A percentile compares a stretch with the other conserved stretches of the same genome.
Conservation (phyloP, 2,113 vertebrate species). For the Rhinoptilus africanus region DNA sequence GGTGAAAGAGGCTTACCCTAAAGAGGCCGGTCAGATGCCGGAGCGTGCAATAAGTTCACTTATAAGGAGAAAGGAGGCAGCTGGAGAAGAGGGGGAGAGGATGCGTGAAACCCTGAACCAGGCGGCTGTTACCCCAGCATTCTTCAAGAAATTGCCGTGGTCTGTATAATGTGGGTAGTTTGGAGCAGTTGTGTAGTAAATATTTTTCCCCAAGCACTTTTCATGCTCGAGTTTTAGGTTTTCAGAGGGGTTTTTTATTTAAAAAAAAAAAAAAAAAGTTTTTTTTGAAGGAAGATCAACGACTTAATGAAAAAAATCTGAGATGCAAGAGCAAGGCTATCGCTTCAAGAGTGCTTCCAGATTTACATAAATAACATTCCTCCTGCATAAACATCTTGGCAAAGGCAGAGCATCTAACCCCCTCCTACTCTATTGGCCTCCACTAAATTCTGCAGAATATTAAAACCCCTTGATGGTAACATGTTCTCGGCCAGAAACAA, state of each 20-base stretch:
- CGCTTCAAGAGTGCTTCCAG: conserved; percentile 62
- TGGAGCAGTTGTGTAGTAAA: conserved; percentile 62
- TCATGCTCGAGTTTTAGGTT: conserved; percentile 35
- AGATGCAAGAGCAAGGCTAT: conserved; percentile 56
- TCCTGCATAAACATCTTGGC: conserved; percentile 76
- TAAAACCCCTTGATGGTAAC: conserved; percentile 63
- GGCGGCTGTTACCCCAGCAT: background rate
- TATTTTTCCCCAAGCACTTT: conserved; percentile 59
- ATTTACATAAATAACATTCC: conserved; percentile 79
- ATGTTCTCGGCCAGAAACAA: conserved; percentile 74
- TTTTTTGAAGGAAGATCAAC: conserved; percentile 68
- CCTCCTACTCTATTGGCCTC: conserved; percentile 69
- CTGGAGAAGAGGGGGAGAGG: conserved; percentile 7
- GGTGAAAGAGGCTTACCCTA: background rate
- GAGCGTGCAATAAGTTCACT: background rate
- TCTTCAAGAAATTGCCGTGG: conserved; percentile 43
- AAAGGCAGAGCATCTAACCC: conserved; percentile 53
- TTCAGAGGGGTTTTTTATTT: conserved; percentile 26
- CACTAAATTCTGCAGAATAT: conserved; percentile 60
- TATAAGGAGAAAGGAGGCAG: background rate
- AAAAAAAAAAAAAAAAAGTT: background rate
- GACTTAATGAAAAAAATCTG: conserved; percentile 76
- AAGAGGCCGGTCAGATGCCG: background rate
- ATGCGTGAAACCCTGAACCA: background rate
- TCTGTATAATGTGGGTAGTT: conserved; percentile 61